Conservation (phyloP, 2,888 invertebrate genomes). For the Pyrocoelia pectoralis region DNA sequence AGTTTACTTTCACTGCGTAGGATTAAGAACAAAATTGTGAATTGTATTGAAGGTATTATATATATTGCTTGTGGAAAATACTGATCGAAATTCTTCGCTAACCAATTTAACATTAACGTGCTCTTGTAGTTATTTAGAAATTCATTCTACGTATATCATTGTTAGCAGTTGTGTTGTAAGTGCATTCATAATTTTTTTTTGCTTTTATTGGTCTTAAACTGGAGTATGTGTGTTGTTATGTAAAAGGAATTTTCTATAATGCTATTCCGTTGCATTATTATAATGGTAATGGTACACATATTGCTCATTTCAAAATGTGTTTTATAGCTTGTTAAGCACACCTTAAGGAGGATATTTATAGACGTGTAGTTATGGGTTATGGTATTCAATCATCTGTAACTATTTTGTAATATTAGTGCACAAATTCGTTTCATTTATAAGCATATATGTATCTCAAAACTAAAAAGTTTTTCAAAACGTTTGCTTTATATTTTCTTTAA, state of each 20-base stretch:
- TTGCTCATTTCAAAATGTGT: too few relatives aligned
- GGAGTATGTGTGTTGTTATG: neutral
- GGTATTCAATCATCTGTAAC: too few relatives aligned
- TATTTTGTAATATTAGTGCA: too few relatives aligned
- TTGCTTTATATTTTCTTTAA: too few relatives aligned
- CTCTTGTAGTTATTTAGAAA: conserved; percentile 2
- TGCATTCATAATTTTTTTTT: neutral
- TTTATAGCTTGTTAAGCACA: too few relatives aligned
- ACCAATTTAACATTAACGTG: conserved; percentile 1
- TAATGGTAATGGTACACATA: neutral
- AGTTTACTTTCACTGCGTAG: conserved; percentile 6
- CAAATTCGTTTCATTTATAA: too few relatives aligned
- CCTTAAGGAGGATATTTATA: too few relatives aligned
- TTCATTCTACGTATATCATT: neutral
- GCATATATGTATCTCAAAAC: too few relatives aligned
- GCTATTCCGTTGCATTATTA: neutral
- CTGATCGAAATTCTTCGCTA: conserved; percentile 1
- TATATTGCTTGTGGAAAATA: conserved; percentile 3
- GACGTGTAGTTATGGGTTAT: too few relatives aligned
- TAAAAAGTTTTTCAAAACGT: too few relatives aligned
- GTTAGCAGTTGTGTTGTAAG: neutral
- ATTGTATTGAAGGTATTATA: neutral
- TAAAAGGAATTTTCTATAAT: neutral
- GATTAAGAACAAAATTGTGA: conserved; percentile 10
- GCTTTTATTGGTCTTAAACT: neutral